Evolutionary conservation across 2,888 invertebrate genomes (phyloP).

Genomic region (Agapostemon virescens): DNA sequence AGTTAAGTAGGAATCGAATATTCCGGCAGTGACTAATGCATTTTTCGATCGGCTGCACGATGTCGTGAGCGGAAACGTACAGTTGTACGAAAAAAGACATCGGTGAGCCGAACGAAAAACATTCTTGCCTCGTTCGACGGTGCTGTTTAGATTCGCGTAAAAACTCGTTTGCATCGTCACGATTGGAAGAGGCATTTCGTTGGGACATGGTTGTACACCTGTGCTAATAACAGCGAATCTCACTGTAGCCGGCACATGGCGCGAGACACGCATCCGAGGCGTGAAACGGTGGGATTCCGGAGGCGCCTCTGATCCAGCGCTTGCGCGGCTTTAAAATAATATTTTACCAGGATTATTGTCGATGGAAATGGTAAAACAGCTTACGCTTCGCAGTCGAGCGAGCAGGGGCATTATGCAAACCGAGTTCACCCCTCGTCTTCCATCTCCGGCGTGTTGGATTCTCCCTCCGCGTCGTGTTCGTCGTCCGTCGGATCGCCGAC

Average conservation of each 20-base stretch:
- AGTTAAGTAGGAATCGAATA: no score
- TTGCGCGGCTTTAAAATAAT: conserved; percentile 74
- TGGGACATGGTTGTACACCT: background rate
- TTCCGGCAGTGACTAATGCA: no score
- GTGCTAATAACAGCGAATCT: background rate
- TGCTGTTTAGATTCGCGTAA: no score
- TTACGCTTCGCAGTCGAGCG: conserved; percentile 73
- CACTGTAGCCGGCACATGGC: background rate
- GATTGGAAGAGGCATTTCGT: background rate
- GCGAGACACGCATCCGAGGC: background rate
- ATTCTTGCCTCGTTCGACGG: no score
- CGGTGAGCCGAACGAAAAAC: no score
- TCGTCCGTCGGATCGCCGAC: conserved; percentile 49
- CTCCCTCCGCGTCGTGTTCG: conserved; percentile 11
- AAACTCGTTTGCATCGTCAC: background rate
- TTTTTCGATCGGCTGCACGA: no score
- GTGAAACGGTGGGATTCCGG: conserved; percentile 4
- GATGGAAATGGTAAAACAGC: conserved; percentile 74
- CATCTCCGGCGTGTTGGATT: conserved; percentile 43
- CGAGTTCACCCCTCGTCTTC: conserved; percentile 66
- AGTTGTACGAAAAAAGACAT: no score
- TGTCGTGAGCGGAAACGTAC: no score
- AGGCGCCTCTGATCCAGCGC: conserved; percentile 28
- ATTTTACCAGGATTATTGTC: conserved; percentile 76
- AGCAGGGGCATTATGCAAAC: conserved; percentile 76